Percentiles rank a stretch among this genome's conserved stretches.
These are phyloP conservation scores for Muntiacus muntjak DNA, from an alignment of 2,113 vertebrate species.

Conservation along the genomic window DNA sequence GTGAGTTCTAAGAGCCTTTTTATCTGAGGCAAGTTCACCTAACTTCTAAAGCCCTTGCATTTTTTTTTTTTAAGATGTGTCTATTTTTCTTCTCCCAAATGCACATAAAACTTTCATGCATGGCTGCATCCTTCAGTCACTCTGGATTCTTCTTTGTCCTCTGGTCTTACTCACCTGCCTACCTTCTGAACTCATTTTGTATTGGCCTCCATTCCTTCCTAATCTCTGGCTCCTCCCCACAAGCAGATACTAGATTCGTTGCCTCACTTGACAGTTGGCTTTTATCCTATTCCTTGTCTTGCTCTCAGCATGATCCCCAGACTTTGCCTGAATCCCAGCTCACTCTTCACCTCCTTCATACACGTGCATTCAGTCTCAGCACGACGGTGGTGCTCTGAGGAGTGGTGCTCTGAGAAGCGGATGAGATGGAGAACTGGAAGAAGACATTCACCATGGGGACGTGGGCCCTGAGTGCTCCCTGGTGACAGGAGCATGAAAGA, in stretches of 20 bases:
- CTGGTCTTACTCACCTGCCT: background rate
- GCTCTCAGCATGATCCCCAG: background rate
- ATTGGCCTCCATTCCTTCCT: background rate
- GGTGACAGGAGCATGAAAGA: background rate
- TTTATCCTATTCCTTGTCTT: background rate
- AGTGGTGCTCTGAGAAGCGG: background rate
- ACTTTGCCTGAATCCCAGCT: background rate
- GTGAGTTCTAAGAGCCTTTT: background rate
- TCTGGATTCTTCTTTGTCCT: background rate
- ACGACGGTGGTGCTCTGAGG: background rate
- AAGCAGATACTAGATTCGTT: background rate
- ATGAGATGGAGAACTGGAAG: background rate
- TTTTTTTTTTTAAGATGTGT: background rate
- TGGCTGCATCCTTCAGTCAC: background rate
- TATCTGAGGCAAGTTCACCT: background rate
- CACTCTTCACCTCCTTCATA: background rate
- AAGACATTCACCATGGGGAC: background rate
- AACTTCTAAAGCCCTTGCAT: background rate
- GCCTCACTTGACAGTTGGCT: background rate
- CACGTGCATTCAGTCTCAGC: background rate
- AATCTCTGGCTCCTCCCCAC: background rate
- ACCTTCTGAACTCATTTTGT: background rate
- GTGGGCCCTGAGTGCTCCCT: too few relatives aligned
- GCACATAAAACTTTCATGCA: background rate
- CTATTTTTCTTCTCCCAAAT: background rate